Evolutionary conservation across 2,888 invertebrate species (phyloP).

Genomic region (Cataglyphis rosenhaueri): DNA sequence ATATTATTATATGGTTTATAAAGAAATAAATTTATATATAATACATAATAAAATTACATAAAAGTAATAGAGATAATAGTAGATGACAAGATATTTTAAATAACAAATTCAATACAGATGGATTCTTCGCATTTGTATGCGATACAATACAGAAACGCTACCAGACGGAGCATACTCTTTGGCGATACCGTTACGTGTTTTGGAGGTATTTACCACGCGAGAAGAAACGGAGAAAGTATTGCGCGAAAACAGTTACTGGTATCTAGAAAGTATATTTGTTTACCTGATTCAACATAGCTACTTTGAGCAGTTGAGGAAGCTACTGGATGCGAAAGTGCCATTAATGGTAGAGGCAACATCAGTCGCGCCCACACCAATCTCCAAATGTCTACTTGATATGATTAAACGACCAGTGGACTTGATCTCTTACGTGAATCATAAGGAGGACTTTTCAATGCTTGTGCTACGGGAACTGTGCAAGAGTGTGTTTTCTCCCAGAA

Average conservation of each 20-base stretch:
- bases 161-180: constrained; percentile 86
- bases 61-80: background rate
- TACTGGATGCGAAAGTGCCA: constrained; percentile 91
- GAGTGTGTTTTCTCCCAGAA: constrained; percentile 89
- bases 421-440: constrained; percentile 85
- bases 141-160: constrained; percentile 85
- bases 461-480: constrained; percentile 88
- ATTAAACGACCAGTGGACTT: constrained; percentile 91
- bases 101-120: constrained; percentile 83
- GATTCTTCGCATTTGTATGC: constrained; percentile 87
- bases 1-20: background rate
- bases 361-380: constrained; percentile 90
- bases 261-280: constrained; percentile 82
- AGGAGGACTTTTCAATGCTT: constrained; percentile 86
- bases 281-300: constrained; percentile 86
- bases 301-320: constrained; percentile 90
- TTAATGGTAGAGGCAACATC: constrained; percentile 89
- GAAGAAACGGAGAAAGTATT: constrained; percentile 82
- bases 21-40: background rate
- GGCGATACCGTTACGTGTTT: constrained; percentile 91
- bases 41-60: background rate
- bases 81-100: background rate
- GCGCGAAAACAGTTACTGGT: constrained; percentile 77
- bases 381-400: constrained; percentile 91
- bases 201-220: constrained; percentile 91